A percentile compares a stretch with the other conserved stretches of the same genome.
Conservation (phyloP, 1,140 invertebrate species). For the Rhyzopertha dominica region DNA sequence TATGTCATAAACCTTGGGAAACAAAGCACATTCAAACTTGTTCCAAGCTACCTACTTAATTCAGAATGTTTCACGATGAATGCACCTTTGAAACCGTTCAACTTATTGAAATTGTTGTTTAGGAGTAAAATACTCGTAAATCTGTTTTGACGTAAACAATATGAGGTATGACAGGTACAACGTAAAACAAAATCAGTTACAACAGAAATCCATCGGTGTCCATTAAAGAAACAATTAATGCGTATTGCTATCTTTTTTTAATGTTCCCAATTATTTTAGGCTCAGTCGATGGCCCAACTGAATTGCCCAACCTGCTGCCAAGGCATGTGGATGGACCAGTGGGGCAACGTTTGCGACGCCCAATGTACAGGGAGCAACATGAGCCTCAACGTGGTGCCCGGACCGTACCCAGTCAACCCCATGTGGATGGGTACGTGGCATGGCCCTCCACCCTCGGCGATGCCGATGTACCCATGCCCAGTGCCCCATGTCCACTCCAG, state of each 20-base stretch:
- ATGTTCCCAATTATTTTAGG: conserved; percentile 54
- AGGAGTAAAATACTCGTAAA: too few species aligned
- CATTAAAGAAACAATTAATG: too few species aligned
- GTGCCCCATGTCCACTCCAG: conserved; percentile 34
- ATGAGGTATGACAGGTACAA: too few species aligned
- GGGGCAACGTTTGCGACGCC: conserved; percentile 40
- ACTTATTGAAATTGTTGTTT: too few species aligned
- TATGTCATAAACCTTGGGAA: too few species aligned
- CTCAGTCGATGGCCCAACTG: conserved; percentile 66
- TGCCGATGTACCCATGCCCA: conserved; percentile 46
- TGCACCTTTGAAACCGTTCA: too few species aligned
- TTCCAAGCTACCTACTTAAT: too few species aligned
- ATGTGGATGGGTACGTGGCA: conserved; percentile 51
- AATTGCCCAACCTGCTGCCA: conserved; percentile 55
- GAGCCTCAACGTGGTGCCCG: conserved; percentile 55
- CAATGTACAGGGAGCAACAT: conserved; percentile 61
- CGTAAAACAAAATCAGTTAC: too few species aligned
- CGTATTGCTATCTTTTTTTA: conserved; percentile 1
- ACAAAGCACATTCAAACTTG: too few species aligned
- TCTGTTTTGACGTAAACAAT: too few species aligned
- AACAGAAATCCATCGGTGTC: too few species aligned
- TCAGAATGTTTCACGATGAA: too few species aligned
- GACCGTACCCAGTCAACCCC: conserved; percentile 38
- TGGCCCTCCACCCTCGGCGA: conserved; percentile 42
- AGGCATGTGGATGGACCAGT: conserved; percentile 42